phyloP scores from a whole-genome alignment of 2,113 vertebrate genomes.

The Mola mola region DNA sequence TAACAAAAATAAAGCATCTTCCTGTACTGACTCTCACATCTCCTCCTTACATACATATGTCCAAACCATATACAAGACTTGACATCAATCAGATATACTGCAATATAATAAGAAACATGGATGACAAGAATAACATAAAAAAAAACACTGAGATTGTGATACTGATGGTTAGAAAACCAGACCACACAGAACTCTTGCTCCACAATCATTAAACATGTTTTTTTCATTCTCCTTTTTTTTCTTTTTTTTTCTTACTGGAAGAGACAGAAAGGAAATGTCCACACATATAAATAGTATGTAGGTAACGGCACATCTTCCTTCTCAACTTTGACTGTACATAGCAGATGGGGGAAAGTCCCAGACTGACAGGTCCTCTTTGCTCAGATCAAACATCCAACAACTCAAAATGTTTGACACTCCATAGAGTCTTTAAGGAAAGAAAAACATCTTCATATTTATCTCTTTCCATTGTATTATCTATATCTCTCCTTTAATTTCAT shows the following conservation, averaged over 20 bases:
- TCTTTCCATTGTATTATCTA: conserved; percentile 27
- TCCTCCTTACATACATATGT: conserved; percentile 78
- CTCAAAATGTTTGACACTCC: conserved; percentile 50
- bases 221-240: conserved; percentile 22
- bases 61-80: conserved; percentile 83
- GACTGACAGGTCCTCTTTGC: conserved; percentile 33
- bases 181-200: conserved; percentile 52
- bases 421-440: conserved; percentile 25
- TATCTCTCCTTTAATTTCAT: conserved; percentile 29
- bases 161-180: conserved; percentile 66
- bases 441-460: conserved; percentile 19
- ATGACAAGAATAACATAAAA: conserved; percentile 77
- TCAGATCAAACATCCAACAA: conserved; percentile 43
- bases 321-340: conserved; percentile 66
- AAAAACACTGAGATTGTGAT: conserved; percentile 79
- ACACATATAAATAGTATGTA: conserved; percentile 81
- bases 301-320: conserved; percentile 59
- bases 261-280: conserved; percentile 69
- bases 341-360: conserved; percentile 53
- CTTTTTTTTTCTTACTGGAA: conserved; percentile 75
- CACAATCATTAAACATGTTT: conserved; percentile 62
- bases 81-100: conserved; percentile 83
- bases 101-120: conserved; percentile 84
- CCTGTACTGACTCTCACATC: conserved; percentile 76
- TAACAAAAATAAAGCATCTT: conserved; percentile 98